Base-by-base conservation (phyloP, 2,888 invertebrate species). In the Muschampia plurimacula region DNA sequence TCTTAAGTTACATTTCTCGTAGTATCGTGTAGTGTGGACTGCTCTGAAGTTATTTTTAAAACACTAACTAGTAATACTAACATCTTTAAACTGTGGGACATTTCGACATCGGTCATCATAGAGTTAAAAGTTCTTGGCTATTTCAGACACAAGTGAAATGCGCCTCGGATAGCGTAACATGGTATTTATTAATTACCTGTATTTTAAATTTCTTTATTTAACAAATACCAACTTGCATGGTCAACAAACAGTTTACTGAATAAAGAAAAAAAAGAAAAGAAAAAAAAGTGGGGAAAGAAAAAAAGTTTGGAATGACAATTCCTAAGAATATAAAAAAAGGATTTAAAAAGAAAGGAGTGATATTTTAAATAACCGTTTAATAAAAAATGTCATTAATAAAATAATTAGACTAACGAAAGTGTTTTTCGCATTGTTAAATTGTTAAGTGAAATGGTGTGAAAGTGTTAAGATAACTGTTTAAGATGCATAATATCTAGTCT, bases 31-130 rank as follows among this genome's bases (percentile, higher is more conserved):
- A 15, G 67, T 67, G 73, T 76, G 70, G 71, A 82, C 82, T 83
- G 82, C 13, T 59, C 4, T 82, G 69, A 67, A 63, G 74, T 74
- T 89, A 87, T 90, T 89, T 90, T 87, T 86, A 85, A 22, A 85
- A 84, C 81, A 79, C 81, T 85, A 86, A 72, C 66, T 67, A 62
- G 71, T 52, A 72, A 39, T 59, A 59, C 55, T 83, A 84, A 83
- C 83, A 79, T 78, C 74, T 74, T 79, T 84, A 84, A 84, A 84
- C 88, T 84, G 80, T 82, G 84, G 84, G 87, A 87, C 90, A 90
- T 92, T 93, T 88, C 87, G 85, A 86, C 86, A 89, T 83, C 83
- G 84, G 83, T 82, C 80, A 83, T 83, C 81, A 87, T 86, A 83
- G 81, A 84, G 84, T 81, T 69, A 63, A 44, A 64, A 71, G 86